Evolutionary conservation across 2,888 invertebrate genomes (phyloP).

Genomic region (Eulithis prunata): DNA sequence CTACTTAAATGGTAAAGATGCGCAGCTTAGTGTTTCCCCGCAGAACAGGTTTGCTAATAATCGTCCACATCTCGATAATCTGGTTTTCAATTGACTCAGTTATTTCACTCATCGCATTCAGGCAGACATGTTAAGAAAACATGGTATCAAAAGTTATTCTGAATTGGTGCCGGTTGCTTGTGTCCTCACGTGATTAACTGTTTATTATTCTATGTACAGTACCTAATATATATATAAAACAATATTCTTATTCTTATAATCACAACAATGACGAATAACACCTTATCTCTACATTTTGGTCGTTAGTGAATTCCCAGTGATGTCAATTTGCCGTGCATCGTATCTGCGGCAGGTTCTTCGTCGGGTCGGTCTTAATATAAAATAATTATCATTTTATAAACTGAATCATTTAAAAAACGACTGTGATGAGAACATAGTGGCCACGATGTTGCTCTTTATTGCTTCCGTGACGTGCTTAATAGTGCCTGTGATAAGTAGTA

Average conservation of each 20-base stretch:
- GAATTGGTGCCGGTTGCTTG: conserved; percentile 12
- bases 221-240: background rate
- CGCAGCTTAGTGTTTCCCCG: conserved; percentile 48
- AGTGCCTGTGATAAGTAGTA: conserved; percentile 50
- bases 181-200: conserved; percentile 1
- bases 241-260: background rate
- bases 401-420: conserved; percentile 6
- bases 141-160: conserved; percentile 20
- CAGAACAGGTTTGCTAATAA: conserved; percentile 51
- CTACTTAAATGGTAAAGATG: conserved; percentile 25
- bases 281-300: background rate
- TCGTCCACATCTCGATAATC: conserved; percentile 45
- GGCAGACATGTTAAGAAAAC: conserved; percentile 9
- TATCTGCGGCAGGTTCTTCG: conserved; percentile 7
- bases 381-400: conserved; percentile 1
- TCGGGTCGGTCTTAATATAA: background rate
- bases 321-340: conserved; percentile 17
- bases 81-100: conserved; percentile 43
- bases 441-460: conserved; percentile 45
- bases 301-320: conserved; percentile 6
- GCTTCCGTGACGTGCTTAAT: conserved; percentile 44
- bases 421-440: conserved; percentile 39
- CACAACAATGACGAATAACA: background rate
- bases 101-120: conserved; percentile 38
- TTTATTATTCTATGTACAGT: background rate